Evolutionary conservation across 2,113 vertebrate species (phyloP).

Genomic region (Caretta caretta): DNA sequence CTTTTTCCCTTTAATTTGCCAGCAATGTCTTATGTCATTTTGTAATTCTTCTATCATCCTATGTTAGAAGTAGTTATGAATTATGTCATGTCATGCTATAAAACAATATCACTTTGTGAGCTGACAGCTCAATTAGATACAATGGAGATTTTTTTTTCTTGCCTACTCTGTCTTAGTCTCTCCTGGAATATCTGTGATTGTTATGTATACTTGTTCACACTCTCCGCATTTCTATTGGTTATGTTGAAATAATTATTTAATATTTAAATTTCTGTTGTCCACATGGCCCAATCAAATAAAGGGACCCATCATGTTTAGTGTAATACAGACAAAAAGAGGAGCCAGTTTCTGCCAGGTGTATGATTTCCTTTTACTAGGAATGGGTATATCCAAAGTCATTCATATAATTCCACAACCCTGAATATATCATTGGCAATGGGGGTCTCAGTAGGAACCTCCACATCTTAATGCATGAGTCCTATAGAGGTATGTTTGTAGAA

Average conservation of each 20-base stretch:
- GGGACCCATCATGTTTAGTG: not conserved
- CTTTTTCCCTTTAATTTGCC: not conserved
- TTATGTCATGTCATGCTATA: not conserved
- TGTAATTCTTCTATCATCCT: not conserved
- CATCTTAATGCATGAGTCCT: not conserved
- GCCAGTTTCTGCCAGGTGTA: not conserved
- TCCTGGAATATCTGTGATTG: not conserved
- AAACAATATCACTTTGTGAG: not conserved
- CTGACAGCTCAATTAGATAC: not conserved
- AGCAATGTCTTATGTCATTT: not conserved
- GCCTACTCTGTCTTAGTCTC: not conserved
- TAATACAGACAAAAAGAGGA: not conserved
- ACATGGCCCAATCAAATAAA: not conserved
- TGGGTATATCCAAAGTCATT: not conserved
- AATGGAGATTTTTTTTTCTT: not conserved
- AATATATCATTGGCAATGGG: not conserved
- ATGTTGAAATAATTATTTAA: not conserved
- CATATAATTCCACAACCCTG: not conserved
- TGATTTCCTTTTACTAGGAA: not conserved
- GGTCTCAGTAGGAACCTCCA: not conserved
- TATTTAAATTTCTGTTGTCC: not conserved
- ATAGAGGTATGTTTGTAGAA: too few species aligned
- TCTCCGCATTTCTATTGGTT: not conserved
- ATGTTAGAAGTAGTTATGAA: not conserved
- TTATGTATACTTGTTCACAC: not conserved